Evolutionary conservation across 1,140 invertebrate genomes (phyloP).

Genomic region (Zaprionus capensis): DNA sequence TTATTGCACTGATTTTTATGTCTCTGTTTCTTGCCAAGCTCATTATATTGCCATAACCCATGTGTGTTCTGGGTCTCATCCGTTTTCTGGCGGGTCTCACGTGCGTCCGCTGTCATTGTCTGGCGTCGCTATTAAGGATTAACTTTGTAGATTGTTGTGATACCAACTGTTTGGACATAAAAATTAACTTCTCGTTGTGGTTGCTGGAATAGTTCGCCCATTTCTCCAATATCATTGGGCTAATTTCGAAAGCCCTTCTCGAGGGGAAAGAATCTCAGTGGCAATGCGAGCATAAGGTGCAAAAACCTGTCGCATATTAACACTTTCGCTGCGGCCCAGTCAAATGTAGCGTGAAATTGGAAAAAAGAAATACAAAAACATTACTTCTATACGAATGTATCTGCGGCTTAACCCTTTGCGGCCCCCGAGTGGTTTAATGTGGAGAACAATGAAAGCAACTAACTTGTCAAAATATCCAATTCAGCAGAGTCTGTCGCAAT

Average conservation of each 20-base stretch:
- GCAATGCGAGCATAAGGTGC: constrained; percentile 64
- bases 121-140: constrained; percentile 53
- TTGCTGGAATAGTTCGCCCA: constrained; percentile 20
- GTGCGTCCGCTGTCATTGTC: constrained; percentile 42
- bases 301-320: constrained; percentile 69
- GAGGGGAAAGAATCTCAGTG: constrained; percentile 22
- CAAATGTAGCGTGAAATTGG: constrained; percentile 80
- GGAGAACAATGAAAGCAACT: constrained; percentile 67
- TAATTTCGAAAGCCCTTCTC: constrained; percentile 48
- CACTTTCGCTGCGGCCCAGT: constrained; percentile 51
- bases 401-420: constrained; percentile 68
- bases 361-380: constrained; percentile 33
- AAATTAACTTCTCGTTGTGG: constrained; percentile 64
- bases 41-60: constrained; percentile 78
- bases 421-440: constrained; percentile 63
- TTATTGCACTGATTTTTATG: constrained; percentile 79
- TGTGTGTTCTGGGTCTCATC: constrained; percentile 24
- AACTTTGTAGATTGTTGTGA: constrained; percentile 65
- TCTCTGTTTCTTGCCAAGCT: constrained; percentile 51
- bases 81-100: background rate
- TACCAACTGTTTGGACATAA: constrained; percentile 40
- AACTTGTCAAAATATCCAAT: constrained; percentile 60
- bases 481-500: background rate
- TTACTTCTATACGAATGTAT: constrained; percentile 29
- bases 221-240: constrained; percentile 62